phyloP scores from a whole-genome alignment of 2,888 invertebrate species.

The Calephelis perditalis region DNA sequence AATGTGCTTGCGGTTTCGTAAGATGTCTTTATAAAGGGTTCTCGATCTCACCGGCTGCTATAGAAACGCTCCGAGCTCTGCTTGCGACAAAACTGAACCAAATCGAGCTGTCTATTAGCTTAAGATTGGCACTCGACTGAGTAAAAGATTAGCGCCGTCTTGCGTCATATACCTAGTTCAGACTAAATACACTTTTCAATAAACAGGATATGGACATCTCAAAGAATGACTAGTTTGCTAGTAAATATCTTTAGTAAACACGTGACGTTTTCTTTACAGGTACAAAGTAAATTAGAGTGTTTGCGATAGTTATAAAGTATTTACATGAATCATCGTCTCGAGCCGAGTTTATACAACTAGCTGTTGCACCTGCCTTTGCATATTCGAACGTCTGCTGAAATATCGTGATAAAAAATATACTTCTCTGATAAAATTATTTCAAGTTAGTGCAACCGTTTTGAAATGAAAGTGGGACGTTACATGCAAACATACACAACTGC shows the following conservation, averaged over 20 bases:
- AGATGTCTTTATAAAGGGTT: constrained; percentile 62
- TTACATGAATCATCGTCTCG: constrained; percentile 11
- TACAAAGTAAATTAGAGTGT: constrained; percentile 15
- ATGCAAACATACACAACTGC: too few species aligned
- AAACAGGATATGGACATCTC: constrained; percentile 18
- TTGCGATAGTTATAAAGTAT: constrained; percentile 13
- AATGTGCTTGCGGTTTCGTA: constrained; percentile 72
- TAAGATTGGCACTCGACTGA: constrained; percentile 62
- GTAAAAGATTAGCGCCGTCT: constrained; percentile 40
- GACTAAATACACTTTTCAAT: constrained; percentile 14
- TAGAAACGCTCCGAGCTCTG: constrained; percentile 43
- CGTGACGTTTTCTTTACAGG: constrained; percentile 24
- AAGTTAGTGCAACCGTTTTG: too few species aligned
- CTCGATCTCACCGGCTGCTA: constrained; percentile 44
- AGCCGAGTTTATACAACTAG: too few species aligned
- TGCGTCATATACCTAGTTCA: constrained; percentile 41
- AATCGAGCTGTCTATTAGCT: constrained; percentile 53
- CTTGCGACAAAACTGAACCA: constrained; percentile 62
- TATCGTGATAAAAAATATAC: too few species aligned
- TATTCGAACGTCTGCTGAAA: too few species aligned
- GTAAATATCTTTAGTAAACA: constrained; percentile 28
- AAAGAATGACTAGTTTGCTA: constrained; percentile 20
- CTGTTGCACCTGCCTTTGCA: too few species aligned
- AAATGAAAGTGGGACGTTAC: too few species aligned
- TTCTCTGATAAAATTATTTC: too few species aligned